A percentile compares a stretch with the other conserved stretches of the same genome.
Evolutionary conservation across 1,140 invertebrate species (phyloP).

Genomic region (Drosophila teissieri): DNA sequence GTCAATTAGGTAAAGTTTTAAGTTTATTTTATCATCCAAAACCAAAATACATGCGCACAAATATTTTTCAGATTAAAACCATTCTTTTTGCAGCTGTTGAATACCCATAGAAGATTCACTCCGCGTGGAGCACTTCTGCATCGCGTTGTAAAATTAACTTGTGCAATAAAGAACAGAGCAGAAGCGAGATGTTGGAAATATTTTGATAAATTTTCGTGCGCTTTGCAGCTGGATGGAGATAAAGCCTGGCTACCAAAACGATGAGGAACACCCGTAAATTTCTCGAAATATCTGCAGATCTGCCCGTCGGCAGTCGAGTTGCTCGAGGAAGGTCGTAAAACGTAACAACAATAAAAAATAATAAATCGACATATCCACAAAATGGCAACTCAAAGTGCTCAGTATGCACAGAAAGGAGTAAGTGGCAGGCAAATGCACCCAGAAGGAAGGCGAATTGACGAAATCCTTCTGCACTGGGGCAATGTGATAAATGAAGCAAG

Average conservation of each 20-base stretch:
- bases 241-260: conserved; percentile 35
- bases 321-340: conserved; percentile 71
- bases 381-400: conserved; percentile 73
- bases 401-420: conserved; percentile 64
- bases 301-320: conserved; percentile 38
- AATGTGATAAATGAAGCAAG: conserved; percentile 68
- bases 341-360: conserved; percentile 84
- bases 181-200: conserved; percentile 45
- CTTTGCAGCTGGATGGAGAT: conserved; percentile 32
- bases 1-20: too few relatives aligned
- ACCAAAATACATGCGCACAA: not conserved
- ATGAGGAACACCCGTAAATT: conserved; percentile 55
- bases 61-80: conserved; percentile 31
- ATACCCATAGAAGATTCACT: conserved; percentile 21
- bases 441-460: conserved; percentile 54
- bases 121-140: conserved; percentile 41
- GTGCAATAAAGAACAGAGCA: conserved; percentile 56
- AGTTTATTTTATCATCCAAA: conserved; percentile 7
- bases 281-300: conserved; percentile 61
- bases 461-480: conserved; percentile 40
- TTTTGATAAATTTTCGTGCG: conserved; percentile 59
- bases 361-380: conserved; percentile 84
- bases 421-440: conserved; percentile 35
- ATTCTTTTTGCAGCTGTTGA: conserved; percentile 27
- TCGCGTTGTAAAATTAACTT: conserved; percentile 72